phyloP scores from a whole-genome alignment of 1,140 invertebrate species.

The Euwallacea similis region DNA sequence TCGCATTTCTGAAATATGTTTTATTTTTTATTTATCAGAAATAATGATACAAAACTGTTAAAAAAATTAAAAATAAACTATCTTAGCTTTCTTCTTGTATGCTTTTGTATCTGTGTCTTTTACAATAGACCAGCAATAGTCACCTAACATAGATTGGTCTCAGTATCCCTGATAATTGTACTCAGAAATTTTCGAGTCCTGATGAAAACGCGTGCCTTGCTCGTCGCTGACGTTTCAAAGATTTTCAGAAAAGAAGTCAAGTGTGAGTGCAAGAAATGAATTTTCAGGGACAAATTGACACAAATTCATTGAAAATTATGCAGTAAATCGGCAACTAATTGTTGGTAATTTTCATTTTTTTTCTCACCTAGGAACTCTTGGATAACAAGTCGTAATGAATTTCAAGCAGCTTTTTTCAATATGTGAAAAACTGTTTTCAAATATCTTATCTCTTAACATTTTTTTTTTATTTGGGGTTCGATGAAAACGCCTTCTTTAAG shows the following conservation, averaged over 20 bases:
- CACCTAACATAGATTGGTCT: background rate
- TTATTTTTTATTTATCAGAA: too few relatives aligned
- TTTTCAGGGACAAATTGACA: slow-evolving; percentile 23
- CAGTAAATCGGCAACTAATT: slow-evolving; percentile 41
- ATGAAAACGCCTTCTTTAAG: slow-evolving; percentile 40
- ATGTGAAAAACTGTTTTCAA: slow-evolving; percentile 12
- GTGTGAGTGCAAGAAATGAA: slow-evolving; percentile 28
- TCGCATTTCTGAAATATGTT: too few relatives aligned
- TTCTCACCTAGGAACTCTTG: slow-evolving; percentile 41
- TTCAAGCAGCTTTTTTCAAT: slow-evolving; percentile 28
- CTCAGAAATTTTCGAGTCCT: slow-evolving; percentile 5
- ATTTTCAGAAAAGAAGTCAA: slow-evolving; percentile 29
- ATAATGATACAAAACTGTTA: too few relatives aligned
- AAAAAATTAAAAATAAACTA: slow-evolving; percentile 1
- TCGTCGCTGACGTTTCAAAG: slow-evolving; percentile 22
- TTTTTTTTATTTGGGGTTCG: slow-evolving; percentile 37
- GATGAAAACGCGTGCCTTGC: slow-evolving; percentile 20
- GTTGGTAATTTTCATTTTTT: slow-evolving; percentile 39
- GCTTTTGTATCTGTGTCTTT: slow-evolving; percentile 3
- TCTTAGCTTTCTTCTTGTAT: slow-evolving; percentile 11
- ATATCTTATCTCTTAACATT: slow-evolving; percentile 11
- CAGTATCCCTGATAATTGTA: slow-evolving; percentile 1
- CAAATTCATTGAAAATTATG: slow-evolving; percentile 22
- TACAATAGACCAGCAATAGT: slow-evolving; percentile 19
- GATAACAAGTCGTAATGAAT: slow-evolving; percentile 23